These are phyloP conservation scores for Cygnus olor DNA, from an alignment of 2,797 vertebrate genomes.

Conservation along the genomic window DNA sequence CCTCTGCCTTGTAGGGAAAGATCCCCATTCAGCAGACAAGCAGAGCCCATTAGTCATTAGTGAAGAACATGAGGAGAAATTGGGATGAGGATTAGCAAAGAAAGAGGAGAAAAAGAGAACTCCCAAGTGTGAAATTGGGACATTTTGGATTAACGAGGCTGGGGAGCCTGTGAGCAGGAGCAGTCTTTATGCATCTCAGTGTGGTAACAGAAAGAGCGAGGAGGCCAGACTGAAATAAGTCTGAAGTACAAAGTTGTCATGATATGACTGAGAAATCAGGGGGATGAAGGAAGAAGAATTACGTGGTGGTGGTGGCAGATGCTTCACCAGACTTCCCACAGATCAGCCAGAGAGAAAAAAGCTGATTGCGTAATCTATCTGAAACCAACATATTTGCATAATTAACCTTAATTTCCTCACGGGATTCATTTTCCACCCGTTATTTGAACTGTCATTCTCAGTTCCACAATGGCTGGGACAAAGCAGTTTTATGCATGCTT, in stretches of 20 bases:
- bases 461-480: background rate
- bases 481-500: background rate
- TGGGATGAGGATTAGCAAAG: background rate
- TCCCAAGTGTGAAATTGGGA: background rate
- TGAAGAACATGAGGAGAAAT: background rate
- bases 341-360: background rate
- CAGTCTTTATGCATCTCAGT: background rate
- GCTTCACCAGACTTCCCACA: conserved; percentile 8
- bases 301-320: background rate
- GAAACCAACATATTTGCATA: conserved; percentile 20
- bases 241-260: background rate
- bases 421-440: background rate
- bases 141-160: background rate
- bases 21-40: background rate
- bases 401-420: background rate
- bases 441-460: background rate
- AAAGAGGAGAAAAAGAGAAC: background rate
- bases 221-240: conserved; percentile 16
- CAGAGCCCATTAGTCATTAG: background rate
- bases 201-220: background rate
- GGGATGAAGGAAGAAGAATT: conserved; percentile 5
- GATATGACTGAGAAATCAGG: conserved; percentile 3
- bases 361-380: background rate
- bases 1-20: background rate
- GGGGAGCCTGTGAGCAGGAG: background rate